Conservation (phyloP, 2,888 invertebrate species). For the Agrochola lota region DNA sequence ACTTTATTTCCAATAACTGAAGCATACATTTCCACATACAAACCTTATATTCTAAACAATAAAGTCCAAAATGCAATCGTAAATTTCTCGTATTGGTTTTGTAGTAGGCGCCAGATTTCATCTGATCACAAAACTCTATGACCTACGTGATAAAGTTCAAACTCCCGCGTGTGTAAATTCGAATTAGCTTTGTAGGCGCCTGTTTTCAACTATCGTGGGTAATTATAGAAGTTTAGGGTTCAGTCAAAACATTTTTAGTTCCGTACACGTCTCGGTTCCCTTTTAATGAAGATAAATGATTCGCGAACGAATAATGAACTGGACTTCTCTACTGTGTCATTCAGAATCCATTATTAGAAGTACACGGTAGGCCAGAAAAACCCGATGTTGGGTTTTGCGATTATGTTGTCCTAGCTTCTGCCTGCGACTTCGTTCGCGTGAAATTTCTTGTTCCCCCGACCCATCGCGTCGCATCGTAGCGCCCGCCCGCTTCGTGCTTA, state of each 20-base stretch:
- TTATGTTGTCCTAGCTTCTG: neutral
- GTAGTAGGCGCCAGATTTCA: constrained; percentile 23
- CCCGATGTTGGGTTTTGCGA: neutral
- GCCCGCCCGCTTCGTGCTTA: no score
- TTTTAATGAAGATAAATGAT: constrained; percentile 68
- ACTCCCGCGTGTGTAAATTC: neutral
- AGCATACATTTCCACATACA: neutral
- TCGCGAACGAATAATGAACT: constrained; percentile 41
- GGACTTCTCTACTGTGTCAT: constrained; percentile 43
- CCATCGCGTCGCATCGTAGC: no score
- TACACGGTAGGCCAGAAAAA: constrained; percentile 26
- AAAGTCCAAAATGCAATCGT: constrained; percentile 30
- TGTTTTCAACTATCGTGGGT: constrained; percentile 51
- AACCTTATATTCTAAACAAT: neutral
- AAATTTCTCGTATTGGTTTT: constrained; percentile 38
- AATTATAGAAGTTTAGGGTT: constrained; percentile 65
- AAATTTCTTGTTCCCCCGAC: no score
- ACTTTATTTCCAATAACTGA: constrained; percentile 42
- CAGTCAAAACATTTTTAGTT: constrained; percentile 64
- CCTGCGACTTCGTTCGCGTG: no score
- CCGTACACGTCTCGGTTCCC: constrained; percentile 30
- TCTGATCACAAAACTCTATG: constrained; percentile 11
- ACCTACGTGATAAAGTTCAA: constrained; percentile 23
- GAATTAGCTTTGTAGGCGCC: constrained; percentile 12
- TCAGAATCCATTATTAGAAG: constrained; percentile 49